Conservation (phyloP, 37 sponge, comb jelly and placozoan genomes). For the Tethya wilhelma region DNA sequence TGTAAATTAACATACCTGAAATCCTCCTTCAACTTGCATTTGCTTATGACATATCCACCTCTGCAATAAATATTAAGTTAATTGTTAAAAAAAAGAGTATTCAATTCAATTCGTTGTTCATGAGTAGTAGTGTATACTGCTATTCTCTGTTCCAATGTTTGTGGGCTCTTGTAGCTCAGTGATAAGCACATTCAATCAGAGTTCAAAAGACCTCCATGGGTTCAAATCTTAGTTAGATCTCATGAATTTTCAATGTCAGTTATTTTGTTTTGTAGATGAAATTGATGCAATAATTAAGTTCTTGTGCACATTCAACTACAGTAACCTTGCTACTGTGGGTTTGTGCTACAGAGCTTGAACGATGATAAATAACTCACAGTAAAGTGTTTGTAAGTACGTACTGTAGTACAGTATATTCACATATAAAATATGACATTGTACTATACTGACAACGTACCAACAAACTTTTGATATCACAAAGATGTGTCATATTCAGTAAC, state of each 20-base stretch:
- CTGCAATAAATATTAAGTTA: constrained; percentile 8
- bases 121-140: too few species aligned
- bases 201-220: background rate
- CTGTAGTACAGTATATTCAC: too few species aligned
- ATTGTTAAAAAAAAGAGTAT: background rate
- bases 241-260: too few species aligned
- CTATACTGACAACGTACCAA: constrained; percentile 29
- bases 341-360: too few species aligned
- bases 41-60: constrained; percentile 88
- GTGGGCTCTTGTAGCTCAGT: background rate
- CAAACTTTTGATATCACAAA: constrained; percentile 59
- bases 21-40: constrained; percentile 96
- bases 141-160: background rate
- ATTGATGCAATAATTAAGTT: too few species aligned
- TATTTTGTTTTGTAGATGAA: too few species aligned
- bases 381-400: too few species aligned
- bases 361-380: too few species aligned
- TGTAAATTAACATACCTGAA: too few species aligned
- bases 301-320: too few species aligned
- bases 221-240: too few species aligned
- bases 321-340: too few species aligned
- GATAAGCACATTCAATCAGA: background rate
- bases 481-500: constrained; percentile 71
- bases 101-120: background rate
- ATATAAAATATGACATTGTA: background rate